Percentiles rank a stretch among this genome's conserved stretches.
These are phyloP conservation scores for Spilosoma lubricipeda DNA, from an alignment of 2,888 invertebrate species.

Conservation along the genomic window DNA sequence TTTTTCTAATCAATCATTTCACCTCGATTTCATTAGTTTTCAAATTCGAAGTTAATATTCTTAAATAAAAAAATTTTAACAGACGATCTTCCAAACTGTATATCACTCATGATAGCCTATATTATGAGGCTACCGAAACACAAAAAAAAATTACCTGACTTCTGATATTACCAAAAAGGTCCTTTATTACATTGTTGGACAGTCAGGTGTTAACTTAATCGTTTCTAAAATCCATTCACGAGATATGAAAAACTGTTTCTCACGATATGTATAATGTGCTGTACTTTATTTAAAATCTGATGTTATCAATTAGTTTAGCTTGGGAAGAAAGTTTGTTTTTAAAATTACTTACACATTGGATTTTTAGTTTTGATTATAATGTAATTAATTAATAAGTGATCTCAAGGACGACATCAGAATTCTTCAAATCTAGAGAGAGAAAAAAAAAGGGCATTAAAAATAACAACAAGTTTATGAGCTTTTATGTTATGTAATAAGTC, in stretches of 20 bases:
- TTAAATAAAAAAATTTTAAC: conserved; percentile 45
- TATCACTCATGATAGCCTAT: conserved; percentile 31
- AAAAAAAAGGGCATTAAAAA: too few relatives aligned
- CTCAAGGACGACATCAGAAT: too few relatives aligned
- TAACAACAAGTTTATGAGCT: too few relatives aligned
- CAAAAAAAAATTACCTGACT: conserved; percentile 74
- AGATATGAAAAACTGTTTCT: conserved; percentile 66
- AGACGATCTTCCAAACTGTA: conserved; percentile 44
- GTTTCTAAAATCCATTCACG: conserved; percentile 57
- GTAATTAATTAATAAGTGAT: too few relatives aligned
- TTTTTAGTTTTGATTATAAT: not conserved
- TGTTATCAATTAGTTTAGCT: not conserved
- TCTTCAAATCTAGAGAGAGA: too few relatives aligned
- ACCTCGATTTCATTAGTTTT: conserved; percentile 54
- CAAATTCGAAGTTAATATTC: conserved; percentile 43
- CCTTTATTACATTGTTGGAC: conserved; percentile 54
- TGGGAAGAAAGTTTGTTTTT: not conserved
- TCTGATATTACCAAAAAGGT: conserved; percentile 60
- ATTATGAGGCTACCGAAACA: conserved; percentile 25
- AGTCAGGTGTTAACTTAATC: conserved; percentile 77
- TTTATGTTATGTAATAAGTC: too few relatives aligned
- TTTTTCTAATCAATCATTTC: not conserved
- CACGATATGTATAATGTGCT: conserved; percentile 64
- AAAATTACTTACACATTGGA: not conserved
- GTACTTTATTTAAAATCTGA: conserved; percentile 34